Base-by-base conservation (phyloP, 2,888 invertebrate species). In the Sympetrum striolatum region DNA sequence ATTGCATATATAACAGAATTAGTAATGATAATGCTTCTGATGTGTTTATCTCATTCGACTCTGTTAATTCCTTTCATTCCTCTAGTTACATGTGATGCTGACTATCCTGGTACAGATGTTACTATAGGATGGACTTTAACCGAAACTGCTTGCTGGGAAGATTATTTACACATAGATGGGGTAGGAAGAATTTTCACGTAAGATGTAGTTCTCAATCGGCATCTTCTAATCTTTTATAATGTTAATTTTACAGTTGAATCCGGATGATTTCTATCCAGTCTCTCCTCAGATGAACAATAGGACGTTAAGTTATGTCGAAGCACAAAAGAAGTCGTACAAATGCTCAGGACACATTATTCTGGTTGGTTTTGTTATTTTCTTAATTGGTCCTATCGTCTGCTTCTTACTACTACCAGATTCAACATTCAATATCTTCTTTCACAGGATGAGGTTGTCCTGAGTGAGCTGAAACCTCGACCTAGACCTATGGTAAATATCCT, bases 111-210 rank as follows among this genome's bases (percentile, higher is more conserved):
- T 64, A 92, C 93, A 8, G 93, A 94, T 91, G 93, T 96, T 22
- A 93, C 92, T 3, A 94, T 96, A 25, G 94, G 93, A 90, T 95
- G 96, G 94, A 94, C 94, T 48, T 93, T 96, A 53, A 93, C 95
- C 35, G 95, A 95, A 92, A 95, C 95, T 14, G 94, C 94, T 64
- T 96, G 96, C 93, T 95, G 95, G 94, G 94, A 95, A 92, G 95
- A 95, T 90, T 93, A 92, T 86, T 93, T 93, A 81, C 93, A 93
- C 44, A 92, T 93, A 31, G 92, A 93, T 90, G 93, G 93, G 53
- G 90, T 79, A 58, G 4, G 39, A 1, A 58, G 31, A 35, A 81
- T n/a, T n/a, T n/a, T 80, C 73, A 25, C 5, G 8, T 31, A 31
- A 31, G 3, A 73, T 31, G 3, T 25, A 31, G 15, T 31, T 14